Conservation (phyloP, 2,888 invertebrate genomes). For the Clusia tigrina region DNA sequence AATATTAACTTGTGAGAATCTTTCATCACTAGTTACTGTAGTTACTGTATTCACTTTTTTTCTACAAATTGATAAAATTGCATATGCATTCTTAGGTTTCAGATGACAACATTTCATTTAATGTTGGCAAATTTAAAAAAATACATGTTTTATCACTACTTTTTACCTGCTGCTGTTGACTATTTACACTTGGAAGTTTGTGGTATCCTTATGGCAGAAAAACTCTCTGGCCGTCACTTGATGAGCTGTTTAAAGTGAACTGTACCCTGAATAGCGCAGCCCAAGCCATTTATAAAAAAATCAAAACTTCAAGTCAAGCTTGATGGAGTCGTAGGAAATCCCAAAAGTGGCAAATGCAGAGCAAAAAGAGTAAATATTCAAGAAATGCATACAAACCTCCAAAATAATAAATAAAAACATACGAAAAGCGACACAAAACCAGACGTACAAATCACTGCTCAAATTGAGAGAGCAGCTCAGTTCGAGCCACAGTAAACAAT, state of each 20-base stretch:
- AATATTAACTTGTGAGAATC: no score
- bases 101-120: no score
- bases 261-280: constrained; percentile 45
- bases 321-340: neutral
- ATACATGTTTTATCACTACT: no score
- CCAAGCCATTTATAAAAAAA: constrained; percentile 58
- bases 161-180: constrained; percentile 55
- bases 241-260: constrained; percentile 47
- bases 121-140: no score
- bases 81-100: no score
- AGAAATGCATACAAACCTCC: constrained; percentile 32
- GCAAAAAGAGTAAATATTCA: constrained; percentile 35
- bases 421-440: constrained; percentile 23
- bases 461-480: constrained; percentile 27
- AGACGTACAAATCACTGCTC: constrained; percentile 38
- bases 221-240: constrained; percentile 33
- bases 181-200: constrained; percentile 39
- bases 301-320: constrained; percentile 32
- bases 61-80: no score
- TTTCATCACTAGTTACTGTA: no score
- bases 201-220: constrained; percentile 40
- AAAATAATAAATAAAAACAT: constrained; percentile 23
- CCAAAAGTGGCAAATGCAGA: constrained; percentile 26
- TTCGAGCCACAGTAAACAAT: neutral
- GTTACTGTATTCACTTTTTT: no score